Conservation (phyloP, 2,888 invertebrate species). For the Drosophila recens region DNA sequence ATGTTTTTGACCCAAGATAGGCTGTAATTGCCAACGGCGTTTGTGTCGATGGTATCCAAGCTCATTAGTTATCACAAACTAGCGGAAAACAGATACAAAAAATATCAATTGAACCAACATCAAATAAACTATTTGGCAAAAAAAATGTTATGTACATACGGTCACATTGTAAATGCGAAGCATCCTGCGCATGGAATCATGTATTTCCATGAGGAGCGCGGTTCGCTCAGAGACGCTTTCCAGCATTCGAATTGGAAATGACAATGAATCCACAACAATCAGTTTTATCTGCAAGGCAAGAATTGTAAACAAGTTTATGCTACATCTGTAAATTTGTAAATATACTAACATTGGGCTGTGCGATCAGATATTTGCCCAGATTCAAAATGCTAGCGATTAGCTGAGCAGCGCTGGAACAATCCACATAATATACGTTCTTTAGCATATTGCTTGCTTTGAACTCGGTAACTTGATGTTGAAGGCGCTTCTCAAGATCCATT, state of each 20-base stretch:
- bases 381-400: conserved; percentile 52
- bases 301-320: no score
- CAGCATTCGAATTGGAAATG: conserved; percentile 62
- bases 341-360: conserved; percentile 40
- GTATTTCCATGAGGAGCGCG: conserved; percentile 58
- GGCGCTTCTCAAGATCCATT: conserved; percentile 20
- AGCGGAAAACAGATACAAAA: neutral
- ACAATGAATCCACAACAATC: conserved; percentile 65
- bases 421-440: conserved; percentile 47
- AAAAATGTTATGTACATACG: conserved; percentile 40
- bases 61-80: conserved; percentile 69
- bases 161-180: conserved; percentile 43
- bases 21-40: conserved; percentile 24
- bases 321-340: neutral
- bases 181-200: conserved; percentile 39
- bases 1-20: conserved; percentile 56
- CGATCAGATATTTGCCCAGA: conserved; percentile 20
- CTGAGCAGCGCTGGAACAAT: conserved; percentile 38
- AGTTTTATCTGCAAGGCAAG: conserved; percentile 53
- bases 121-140: neutral
- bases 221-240: conserved; percentile 43
- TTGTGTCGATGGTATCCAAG: conserved; percentile 29
- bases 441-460: conserved; percentile 45
- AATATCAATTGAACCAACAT: neutral
- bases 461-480: neutral